A percentile compares a stretch with the other conserved stretches of the same genome.
These are phyloP conservation scores for Varanus komodoensis DNA, from an alignment of 2,113 vertebrate species.

Conservation along the genomic window DNA sequence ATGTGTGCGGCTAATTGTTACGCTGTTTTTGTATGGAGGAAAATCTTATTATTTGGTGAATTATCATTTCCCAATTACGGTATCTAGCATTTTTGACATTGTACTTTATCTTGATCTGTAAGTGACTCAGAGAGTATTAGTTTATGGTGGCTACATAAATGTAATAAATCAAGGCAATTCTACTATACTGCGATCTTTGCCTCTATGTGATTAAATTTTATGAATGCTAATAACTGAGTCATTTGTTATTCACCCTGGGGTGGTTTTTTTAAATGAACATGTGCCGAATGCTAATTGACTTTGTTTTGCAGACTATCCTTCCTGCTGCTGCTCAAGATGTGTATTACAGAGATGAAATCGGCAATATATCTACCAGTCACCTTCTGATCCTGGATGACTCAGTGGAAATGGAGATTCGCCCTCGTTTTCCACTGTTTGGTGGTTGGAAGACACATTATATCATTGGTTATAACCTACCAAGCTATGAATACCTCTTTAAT, in stretches of 20 bases:
- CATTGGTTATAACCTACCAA: slow-evolving; percentile 96
- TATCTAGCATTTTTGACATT: neutral
- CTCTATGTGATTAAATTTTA: neutral
- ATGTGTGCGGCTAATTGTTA: neutral
- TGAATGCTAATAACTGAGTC: neutral
- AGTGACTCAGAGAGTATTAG: no score
- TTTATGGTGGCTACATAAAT: neutral
- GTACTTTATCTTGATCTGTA: no score
- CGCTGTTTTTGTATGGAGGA: neutral
- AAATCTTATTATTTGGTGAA: neutral
- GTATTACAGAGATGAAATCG: slow-evolving; percentile 97
- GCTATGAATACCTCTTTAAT: slow-evolving; percentile 98
- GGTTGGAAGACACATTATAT: slow-evolving; percentile 99
- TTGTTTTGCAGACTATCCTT: slow-evolving; percentile 90
- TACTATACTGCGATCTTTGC: neutral
- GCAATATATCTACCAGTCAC: slow-evolving; percentile 98
- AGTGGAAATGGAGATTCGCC: slow-evolving; percentile 96
- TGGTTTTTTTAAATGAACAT: neutral
- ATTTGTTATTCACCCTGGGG: neutral
- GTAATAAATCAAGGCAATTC: neutral
- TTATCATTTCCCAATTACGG: neutral
- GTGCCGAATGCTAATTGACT: slow-evolving; percentile 16
- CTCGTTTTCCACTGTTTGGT: slow-evolving; percentile 95
- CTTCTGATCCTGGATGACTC: slow-evolving; percentile 96
- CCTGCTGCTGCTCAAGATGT: slow-evolving; percentile 98